phyloP scores from a whole-genome alignment of 2,113 vertebrate species.

The Lonchura striata region DNA sequence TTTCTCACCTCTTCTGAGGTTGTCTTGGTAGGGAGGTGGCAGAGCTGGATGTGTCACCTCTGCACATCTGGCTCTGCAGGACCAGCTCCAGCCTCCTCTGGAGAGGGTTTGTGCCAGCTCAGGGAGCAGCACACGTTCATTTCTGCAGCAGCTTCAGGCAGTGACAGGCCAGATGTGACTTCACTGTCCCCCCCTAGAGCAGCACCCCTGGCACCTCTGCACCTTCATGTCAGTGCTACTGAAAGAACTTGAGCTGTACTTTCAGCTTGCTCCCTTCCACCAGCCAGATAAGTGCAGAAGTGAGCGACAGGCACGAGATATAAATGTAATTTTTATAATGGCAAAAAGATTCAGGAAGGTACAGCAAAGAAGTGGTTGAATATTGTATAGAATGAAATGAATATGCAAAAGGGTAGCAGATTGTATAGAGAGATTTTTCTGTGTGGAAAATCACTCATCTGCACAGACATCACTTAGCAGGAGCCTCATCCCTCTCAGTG shows the following conservation, averaged over 20 bases:
- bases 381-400: not conserved
- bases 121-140: not conserved
- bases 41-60: not conserved
- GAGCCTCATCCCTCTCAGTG: not conserved
- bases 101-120: not conserved
- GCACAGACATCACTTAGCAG: not conserved
- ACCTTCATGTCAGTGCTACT: not conserved
- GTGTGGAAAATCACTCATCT: not conserved
- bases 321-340: not conserved
- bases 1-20: not conserved
- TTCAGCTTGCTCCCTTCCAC: not conserved
- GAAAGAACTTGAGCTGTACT: not conserved
- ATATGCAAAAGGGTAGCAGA: not conserved
- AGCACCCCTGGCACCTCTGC: not conserved
- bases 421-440: not conserved
- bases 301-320: not conserved
- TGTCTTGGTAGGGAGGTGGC: not conserved
- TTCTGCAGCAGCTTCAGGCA: not conserved
- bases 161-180: not conserved
- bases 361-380: not conserved
- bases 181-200: not conserved
- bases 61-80: accelerated
- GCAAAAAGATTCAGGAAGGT: not conserved
- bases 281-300: not conserved
- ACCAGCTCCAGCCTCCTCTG: not conserved